Base-by-base conservation (phyloP, 2,113 vertebrate genomes). In the Anser brachyrhynchus region DNA sequence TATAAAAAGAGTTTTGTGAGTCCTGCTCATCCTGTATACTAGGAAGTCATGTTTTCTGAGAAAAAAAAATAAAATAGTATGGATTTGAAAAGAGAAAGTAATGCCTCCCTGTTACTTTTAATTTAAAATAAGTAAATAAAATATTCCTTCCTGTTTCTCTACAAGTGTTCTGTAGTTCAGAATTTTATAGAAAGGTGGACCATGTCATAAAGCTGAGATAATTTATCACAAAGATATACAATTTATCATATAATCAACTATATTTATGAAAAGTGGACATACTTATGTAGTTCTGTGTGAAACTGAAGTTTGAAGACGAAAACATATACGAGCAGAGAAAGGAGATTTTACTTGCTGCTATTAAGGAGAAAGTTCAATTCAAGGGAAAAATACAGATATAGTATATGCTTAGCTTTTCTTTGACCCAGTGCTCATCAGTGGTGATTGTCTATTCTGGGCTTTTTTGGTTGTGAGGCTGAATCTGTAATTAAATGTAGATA, bases 401-500 rank as follows among this genome's bases (percentile, higher is more conserved):
- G 39, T 51, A 14, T 74, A 31, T 84, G 13, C 58, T 29, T 70
- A 59, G 12, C 10, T 88, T 76, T 97, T 94, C 76, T 92, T 90
- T 57, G 64, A 93, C 44, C 70, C 67, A 73, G 55, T 57, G 43
- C 75, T 94, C 64, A 85, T 84, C 64, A 80, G 29, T 33, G 39
- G 57, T 54, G 69, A 87, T 93, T 96, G 80, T 87, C 83, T 96
- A 54, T 90, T 96, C 79, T 93, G 31, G 12, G 5, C 16, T 92
- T 83, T 97, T 97, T 83, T 92, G 33, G 83, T 84, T 35, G 35
- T 59, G 61, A 95, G 81, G 84, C 64, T 70, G 82, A 96, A 97
- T 95, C 57, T 89, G 79, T 69, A 96, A 92, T 92, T 98, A 97
- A 97, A 97, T 97, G 62, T 87, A 81, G 73, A 92, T 94, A 95